phyloP scores from a whole-genome alignment of 2,113 vertebrate genomes.

The Hipposideros armiger region DNA sequence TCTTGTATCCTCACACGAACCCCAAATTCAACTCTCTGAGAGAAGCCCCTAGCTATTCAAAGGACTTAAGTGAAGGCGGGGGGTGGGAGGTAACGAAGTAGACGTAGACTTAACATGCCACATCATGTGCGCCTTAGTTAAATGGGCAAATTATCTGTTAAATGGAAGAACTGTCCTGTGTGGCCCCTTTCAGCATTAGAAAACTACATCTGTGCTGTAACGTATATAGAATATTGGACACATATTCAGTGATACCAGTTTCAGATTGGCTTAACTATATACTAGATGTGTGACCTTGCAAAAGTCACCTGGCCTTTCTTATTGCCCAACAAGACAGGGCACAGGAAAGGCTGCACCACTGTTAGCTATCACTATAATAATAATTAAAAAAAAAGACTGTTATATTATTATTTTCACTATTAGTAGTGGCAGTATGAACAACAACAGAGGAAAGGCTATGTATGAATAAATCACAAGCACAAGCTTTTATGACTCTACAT shows the following conservation, averaged over 20 bases:
- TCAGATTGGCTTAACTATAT: neutral
- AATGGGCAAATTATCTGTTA: neutral
- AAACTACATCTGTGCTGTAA: neutral
- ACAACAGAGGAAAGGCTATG: neutral
- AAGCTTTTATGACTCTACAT: neutral
- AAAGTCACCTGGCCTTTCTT: neutral
- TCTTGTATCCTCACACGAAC: neutral
- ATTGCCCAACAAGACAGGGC: neutral
- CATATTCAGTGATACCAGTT: neutral
- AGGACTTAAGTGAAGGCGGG: neutral
- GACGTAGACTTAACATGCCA: neutral
- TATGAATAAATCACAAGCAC: neutral
- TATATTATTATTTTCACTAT: neutral
- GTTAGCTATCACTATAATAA: neutral
- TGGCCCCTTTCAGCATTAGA: neutral
- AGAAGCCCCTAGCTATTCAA: neutral
- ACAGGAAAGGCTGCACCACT: neutral
- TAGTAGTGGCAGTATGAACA: neutral
- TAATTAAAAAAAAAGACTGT: neutral
- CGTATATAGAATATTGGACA: neutral
- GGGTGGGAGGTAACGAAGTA: neutral
- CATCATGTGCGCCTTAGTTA: neutral
- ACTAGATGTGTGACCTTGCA: neutral
- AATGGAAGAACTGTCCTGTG: neutral
- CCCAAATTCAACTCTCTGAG: neutral